Base-by-base conservation (phyloP, 2,888 invertebrate genomes). In the Electrophaes corylata region DNA sequence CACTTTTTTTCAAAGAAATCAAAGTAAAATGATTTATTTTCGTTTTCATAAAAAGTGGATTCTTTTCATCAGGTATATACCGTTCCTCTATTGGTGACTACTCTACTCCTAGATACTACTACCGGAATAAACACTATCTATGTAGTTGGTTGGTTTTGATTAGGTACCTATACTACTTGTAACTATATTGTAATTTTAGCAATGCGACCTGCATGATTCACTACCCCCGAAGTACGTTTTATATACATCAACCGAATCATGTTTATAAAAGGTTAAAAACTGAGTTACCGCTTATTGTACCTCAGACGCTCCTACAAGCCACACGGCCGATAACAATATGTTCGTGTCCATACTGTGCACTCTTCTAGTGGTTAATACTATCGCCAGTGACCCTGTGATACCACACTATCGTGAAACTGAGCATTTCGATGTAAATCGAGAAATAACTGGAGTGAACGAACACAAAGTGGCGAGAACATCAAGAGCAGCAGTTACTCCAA, bases 191-290 rank as follows among this genome's bases (percentile, higher is more conserved):
- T n/a, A n/a, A n/a, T n/a, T n/a, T n/a, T n/a, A n/a, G n/a, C n/a
- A n/a, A n/a, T n/a, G n/a, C 20, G 19, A n/a, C 8, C 14, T 46
- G 33, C 20, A 41, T 54, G 35, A 55, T 12, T 48, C 54, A 41
- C 43, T 19, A 14, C 5, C 2, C 12, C 11, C 18, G 16, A 55
- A 37, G 37, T 45, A 41, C 16, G 1, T 26, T 45, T 44, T 29
- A 31, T 31, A 39, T n/a, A n/a, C n/a, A n/a, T 37, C 54, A 41
- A 26, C 41, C 18, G 41, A 33, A 33, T 35, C 40, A 47, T 47
- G 43, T 31, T 29, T 54, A 48, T 48, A 49, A 37, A 55, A 48
- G 14, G 37, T 16, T 14, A 2, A 37, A 43, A 19, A 37, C n/a
- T 10, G 3, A n/a, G 1, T 18, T 18, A 40, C 29, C 19, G 19